These are phyloP conservation scores for Sphenopsis melanotis DNA, from an alignment of 2,797 vertebrate genomes.

Conservation along the genomic window DNA sequence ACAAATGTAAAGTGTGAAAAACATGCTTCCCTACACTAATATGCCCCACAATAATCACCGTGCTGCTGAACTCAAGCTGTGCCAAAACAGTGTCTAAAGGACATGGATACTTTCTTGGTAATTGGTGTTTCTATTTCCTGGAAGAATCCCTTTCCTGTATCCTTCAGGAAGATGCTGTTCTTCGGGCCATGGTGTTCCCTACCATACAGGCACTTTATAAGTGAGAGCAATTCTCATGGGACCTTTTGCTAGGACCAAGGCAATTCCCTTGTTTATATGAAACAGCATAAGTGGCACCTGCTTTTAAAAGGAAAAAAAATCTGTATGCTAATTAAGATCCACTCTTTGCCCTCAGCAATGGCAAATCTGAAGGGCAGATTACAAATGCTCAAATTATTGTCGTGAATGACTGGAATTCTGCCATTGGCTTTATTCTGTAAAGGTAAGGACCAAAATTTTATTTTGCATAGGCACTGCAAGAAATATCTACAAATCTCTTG, in stretches of 20 bases:
- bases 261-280: not conserved
- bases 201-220: rapidly evolving
- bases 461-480: not conserved
- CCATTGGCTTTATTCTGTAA: not conserved
- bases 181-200: not conserved
- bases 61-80: not conserved
- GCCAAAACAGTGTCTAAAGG: not conserved
- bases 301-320: not conserved
- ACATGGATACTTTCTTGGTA: not conserved
- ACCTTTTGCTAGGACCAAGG: not conserved
- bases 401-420: not conserved
- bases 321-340: not conserved
- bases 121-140: not conserved
- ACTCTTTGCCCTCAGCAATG: not conserved
- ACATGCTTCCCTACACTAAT: rapidly evolving
- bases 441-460: not conserved
- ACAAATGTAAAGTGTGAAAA: not conserved
- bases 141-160: not conserved
- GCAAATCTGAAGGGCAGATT: not conserved
- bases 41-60: not conserved
- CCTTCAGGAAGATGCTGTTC: not conserved
- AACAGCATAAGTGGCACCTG: not conserved
- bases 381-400: not conserved
- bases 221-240: not conserved
- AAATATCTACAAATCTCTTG: not conserved